Evolutionary conservation across 2,888 invertebrate genomes (phyloP).

Genomic region (Myathropa florea): DNA sequence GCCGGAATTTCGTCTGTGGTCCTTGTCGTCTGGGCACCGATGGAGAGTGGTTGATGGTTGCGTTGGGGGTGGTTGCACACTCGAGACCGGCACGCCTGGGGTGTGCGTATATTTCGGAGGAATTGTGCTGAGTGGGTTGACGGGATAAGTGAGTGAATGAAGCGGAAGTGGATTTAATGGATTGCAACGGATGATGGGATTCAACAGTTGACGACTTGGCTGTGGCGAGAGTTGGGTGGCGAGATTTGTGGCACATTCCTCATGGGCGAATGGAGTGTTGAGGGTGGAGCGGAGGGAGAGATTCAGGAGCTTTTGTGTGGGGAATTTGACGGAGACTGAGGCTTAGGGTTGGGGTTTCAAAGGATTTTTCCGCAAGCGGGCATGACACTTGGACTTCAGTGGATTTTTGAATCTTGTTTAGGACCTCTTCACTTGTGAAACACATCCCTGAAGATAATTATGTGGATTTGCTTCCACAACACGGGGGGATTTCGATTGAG

Average conservation of each 20-base stretch:
- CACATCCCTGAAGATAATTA: no score
- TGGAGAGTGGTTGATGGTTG: conserved; percentile 20
- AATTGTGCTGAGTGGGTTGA: background rate
- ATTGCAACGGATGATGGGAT: background rate
- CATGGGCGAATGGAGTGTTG: background rate
- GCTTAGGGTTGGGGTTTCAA: no score
- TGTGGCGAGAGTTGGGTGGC: background rate
- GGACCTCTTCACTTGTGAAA: no score
- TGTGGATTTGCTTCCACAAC: no score
- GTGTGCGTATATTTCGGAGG: conserved; percentile 3
- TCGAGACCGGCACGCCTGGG: background rate
- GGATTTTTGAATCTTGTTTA: no score
- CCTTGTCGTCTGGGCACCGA: conserved; percentile 19
- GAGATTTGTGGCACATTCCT: background rate
- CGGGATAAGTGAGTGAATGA: conserved; percentile 21
- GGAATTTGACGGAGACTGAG: no score
- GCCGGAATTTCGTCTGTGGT: conserved; percentile 39
- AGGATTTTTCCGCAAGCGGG: no score
- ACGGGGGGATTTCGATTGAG: no score
- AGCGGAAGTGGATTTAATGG: background rate
- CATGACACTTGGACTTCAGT: no score
- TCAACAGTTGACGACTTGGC: background rate
- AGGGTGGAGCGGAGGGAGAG: background rate
- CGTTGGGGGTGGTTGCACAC: background rate
- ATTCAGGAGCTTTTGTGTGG: background rate